Conservation (phyloP, 37 sponge, comb jelly and placozoan genomes). For the Geodia barretti region DNA sequence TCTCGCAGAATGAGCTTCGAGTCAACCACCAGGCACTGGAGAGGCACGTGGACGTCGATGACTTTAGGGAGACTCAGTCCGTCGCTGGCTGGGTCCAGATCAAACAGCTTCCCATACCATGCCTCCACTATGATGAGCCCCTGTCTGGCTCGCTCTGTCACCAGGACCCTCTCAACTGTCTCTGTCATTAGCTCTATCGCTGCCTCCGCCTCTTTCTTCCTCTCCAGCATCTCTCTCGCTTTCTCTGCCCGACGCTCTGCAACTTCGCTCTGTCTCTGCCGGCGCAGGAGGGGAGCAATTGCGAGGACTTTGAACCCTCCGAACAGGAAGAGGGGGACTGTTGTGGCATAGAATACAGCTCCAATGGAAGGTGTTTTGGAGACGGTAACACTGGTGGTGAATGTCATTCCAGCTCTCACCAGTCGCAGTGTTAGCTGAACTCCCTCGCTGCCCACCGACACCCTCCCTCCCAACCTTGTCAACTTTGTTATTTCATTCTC, state of each 20-base stretch:
- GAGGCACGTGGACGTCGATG: constrained; percentile 85
- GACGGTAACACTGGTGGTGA: constrained; percentile 53
- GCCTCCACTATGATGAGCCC: constrained; percentile 90
- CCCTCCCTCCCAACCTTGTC: constrained; percentile 44
- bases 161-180: constrained; percentile 70
- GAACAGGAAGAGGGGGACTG: constrained; percentile 75
- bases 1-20: constrained; percentile 88
- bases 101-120: constrained; percentile 91
- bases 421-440: constrained; percentile 65
- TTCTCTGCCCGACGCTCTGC: constrained; percentile 47
- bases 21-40: constrained; percentile 92
- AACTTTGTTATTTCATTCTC: constrained; percentile 52
- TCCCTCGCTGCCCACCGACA: constrained; percentile 45
- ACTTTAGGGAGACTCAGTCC: constrained; percentile 49
- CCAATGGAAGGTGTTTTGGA: constrained; percentile 48
- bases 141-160: constrained; percentile 65
- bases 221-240: constrained; percentile 44
- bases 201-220: constrained; percentile 73
- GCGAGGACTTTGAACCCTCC: constrained; percentile 61
- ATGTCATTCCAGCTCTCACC: constrained; percentile 65
- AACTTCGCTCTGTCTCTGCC: constrained; percentile 56
- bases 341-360: constrained; percentile 76
- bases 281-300: constrained; percentile 66
- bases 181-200: constrained; percentile 92
- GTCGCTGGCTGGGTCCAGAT: constrained; percentile 5